Conservation (phyloP, 2,888 invertebrate species). For the Tetropium fuscum region DNA sequence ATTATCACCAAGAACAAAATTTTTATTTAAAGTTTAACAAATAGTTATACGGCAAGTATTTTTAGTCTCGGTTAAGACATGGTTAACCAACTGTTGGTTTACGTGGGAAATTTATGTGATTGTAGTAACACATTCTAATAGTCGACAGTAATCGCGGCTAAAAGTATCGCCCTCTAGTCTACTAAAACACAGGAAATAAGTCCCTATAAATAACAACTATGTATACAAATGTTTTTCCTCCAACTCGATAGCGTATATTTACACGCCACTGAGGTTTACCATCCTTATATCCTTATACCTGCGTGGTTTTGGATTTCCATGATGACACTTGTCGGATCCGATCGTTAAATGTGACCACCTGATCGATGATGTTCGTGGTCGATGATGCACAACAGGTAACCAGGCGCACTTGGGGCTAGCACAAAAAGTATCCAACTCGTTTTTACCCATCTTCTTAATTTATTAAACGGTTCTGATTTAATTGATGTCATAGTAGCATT, state of each 20-base stretch:
- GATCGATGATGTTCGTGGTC: constrained; percentile 19
- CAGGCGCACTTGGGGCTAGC: background rate
- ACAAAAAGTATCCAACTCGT: constrained; percentile 4
- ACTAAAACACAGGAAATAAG: too few relatives aligned
- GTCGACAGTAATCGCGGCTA: too few relatives aligned
- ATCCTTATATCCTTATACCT: constrained; percentile 25
- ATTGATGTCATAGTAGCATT: constrained; percentile 14
- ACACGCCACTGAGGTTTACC: background rate
- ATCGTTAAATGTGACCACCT: constrained; percentile 26
- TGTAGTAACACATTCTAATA: too few relatives aligned
- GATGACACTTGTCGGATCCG: constrained; percentile 24
- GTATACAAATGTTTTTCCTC: background rate
- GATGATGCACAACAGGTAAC: constrained; percentile 18
- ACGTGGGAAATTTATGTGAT: too few relatives aligned
- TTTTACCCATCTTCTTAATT: constrained; percentile 11
- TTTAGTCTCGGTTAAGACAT: too few relatives aligned
- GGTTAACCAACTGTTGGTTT: too few relatives aligned
- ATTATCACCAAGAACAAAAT: too few relatives aligned
- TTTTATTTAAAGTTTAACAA: too few relatives aligned
- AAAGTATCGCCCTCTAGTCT: too few relatives aligned
- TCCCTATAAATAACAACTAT: too few relatives aligned
- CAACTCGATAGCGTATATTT: background rate
- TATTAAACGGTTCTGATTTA: constrained; percentile 10
- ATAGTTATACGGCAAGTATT: too few relatives aligned
- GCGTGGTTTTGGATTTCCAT: constrained; percentile 5